These are phyloP conservation scores for Antrozous pallidus DNA, from an alignment of 2,797 vertebrate genomes.

Conservation along the genomic window DNA sequence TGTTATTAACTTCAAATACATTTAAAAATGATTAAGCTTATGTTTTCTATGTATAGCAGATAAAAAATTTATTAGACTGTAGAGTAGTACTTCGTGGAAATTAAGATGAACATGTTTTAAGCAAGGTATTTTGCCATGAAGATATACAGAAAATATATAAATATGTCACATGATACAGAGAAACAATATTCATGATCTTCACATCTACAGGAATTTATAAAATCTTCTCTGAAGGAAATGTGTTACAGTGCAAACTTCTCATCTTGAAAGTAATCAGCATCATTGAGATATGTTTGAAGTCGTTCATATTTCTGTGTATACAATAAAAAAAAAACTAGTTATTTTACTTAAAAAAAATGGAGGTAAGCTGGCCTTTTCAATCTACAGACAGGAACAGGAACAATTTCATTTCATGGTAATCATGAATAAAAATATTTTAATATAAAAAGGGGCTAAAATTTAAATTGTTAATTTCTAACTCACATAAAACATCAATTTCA, in stretches of 20 bases:
- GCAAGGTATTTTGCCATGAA: slow-evolving; percentile 48
- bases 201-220: slow-evolving; percentile 61
- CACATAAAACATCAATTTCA: slow-evolving; percentile 11
- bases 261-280: slow-evolving; percentile 88
- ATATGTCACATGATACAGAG: slow-evolving; percentile 52
- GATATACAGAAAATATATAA: slow-evolving; percentile 36
- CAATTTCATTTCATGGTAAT: slow-evolving; percentile 12
- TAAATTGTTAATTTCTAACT: slow-evolving; percentile 54
- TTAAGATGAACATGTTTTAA: slow-evolving; percentile 39
- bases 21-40: slow-evolving; percentile 32
- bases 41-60: slow-evolving; percentile 20
- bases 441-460: slow-evolving; percentile 28
- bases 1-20: slow-evolving; percentile 24
- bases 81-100: slow-evolving; percentile 20
- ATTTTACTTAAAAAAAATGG: slow-evolving; percentile 53
- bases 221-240: slow-evolving; percentile 61
- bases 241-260: slow-evolving; percentile 82
- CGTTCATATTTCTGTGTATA: slow-evolving; percentile 82
- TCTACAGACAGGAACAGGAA: background rate
- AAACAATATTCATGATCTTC: slow-evolving; percentile 59
- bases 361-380: slow-evolving; percentile 36
- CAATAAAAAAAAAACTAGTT: slow-evolving; percentile 70
- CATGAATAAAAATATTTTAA: slow-evolving; percentile 24
- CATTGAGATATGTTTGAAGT: slow-evolving; percentile 83
- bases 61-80: slow-evolving; percentile 47